phyloP scores from a whole-genome alignment of 2,113 vertebrate genomes.

The Noturus placidus region DNA sequence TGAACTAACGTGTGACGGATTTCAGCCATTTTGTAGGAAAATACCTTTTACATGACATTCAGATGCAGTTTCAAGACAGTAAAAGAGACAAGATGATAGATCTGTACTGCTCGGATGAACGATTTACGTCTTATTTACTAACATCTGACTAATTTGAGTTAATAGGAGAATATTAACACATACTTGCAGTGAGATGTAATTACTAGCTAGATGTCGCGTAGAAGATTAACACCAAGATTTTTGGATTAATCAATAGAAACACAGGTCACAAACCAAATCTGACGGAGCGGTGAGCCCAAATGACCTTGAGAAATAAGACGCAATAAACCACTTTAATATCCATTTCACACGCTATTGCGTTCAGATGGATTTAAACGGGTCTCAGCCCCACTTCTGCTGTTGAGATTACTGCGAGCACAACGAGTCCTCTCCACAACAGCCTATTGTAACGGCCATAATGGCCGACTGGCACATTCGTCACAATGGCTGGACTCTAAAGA shows the following conservation, averaged over 20 bases:
- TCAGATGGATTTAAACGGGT: conserved; percentile 70
- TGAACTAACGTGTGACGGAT: neutral
- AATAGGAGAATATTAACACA: neutral
- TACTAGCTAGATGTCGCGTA: neutral
- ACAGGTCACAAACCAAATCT: conserved; percentile 49
- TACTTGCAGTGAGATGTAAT: neutral
- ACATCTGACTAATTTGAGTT: neutral
- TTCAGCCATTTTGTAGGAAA: neutral
- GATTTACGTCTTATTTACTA: neutral
- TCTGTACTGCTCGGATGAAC: neutral
- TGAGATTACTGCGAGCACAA: conserved; percentile 37
- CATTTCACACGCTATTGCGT: conserved; percentile 76
- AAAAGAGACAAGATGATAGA: neutral
- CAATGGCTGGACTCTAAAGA: conserved; percentile 26
- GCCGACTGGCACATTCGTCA: conserved; percentile 39
- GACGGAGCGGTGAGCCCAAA: conserved; percentile 59
- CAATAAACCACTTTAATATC: conserved; percentile 74
- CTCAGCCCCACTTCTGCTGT: conserved; percentile 63
- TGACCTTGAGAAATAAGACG: conserved; percentile 77
- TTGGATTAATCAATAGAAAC: conserved; percentile 47
- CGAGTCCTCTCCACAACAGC: neutral
- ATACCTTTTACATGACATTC: neutral
- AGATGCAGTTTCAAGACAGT: neutral
- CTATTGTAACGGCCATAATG: conserved; percentile 41
- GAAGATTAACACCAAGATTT: conserved; percentile 24